Percentiles rank a stretch among this genome's conserved stretches.
Evolutionary conservation across 2,113 vertebrate genomes (phyloP).

Genomic region (Theropithecus gelada): DNA sequence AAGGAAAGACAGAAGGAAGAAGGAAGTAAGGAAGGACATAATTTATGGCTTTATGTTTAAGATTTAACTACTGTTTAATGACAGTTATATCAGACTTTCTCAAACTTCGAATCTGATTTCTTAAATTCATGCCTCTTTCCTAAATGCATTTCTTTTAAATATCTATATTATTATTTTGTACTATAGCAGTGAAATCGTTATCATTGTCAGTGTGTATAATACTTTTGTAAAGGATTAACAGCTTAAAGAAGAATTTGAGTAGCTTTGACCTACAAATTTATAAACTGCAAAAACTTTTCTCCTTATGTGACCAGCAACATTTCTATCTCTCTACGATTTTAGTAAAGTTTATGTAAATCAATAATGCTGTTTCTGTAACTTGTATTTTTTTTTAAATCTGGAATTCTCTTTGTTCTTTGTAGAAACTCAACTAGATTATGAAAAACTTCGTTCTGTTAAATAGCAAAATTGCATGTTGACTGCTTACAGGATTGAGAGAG

Average conservation of each 20-base stretch:
- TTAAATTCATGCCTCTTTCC: conserved; percentile 13
- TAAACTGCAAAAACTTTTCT: conserved; percentile 26
- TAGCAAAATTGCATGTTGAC: not conserved
- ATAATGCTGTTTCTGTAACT: conserved; percentile 14
- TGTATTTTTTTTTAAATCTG: not conserved
- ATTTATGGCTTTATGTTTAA: not conserved
- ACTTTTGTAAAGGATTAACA: not conserved
- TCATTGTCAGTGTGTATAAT: not conserved
- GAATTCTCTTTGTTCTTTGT: conserved; percentile 20
- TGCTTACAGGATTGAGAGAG: not conserved
- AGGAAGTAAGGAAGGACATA: not conserved
- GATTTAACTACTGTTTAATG: not conserved
- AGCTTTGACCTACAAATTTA: conserved; percentile 20
- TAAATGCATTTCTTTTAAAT: conserved; percentile 34
- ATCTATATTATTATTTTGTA: conserved; percentile 23
- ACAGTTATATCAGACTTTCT: not conserved
- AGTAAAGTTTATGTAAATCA: conserved; percentile 24
- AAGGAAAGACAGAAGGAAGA: not conserved
- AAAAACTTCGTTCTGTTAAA: not conserved
- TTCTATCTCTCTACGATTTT: not conserved
- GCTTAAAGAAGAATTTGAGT: conserved; percentile 39
- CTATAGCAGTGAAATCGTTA: not conserved
- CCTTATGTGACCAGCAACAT: not conserved
- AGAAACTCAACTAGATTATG: not conserved
- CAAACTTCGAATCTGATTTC: conserved; percentile 12